Conservation (phyloP, 2,888 invertebrate genomes). For the Ochlodes sylvanus region DNA sequence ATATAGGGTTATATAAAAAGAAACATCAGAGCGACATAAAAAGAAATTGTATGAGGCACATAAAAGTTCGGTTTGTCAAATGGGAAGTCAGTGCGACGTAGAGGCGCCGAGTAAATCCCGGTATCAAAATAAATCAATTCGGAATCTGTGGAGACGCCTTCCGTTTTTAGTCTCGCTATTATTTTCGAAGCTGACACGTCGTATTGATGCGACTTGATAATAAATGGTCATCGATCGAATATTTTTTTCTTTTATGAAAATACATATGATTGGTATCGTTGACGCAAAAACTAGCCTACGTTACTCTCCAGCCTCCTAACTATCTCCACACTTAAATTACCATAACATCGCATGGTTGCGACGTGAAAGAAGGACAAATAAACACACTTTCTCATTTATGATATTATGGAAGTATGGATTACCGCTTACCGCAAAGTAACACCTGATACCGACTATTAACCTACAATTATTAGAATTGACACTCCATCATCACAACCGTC, state of each 20-base stretch:
- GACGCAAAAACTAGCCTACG: too few relatives aligned
- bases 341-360: too few relatives aligned
- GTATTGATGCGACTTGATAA: background rate
- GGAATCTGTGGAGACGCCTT: constrained; percentile 22
- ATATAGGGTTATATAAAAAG: constrained; percentile 38
- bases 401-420: too few relatives aligned
- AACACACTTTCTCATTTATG: too few relatives aligned
- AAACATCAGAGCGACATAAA: constrained; percentile 54
- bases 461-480: too few relatives aligned
- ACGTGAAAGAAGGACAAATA: too few relatives aligned
- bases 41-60: constrained; percentile 79
- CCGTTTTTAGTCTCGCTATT: background rate
- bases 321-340: too few relatives aligned
- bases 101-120: constrained; percentile 67
- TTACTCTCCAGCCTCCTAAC: too few relatives aligned
- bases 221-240: background rate
- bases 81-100: constrained; percentile 65
- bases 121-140: constrained; percentile 83
- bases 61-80: constrained; percentile 74
- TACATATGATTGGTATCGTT: background rate
- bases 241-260: background rate
- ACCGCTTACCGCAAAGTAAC: too few relatives aligned
- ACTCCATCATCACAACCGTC: too few relatives aligned
- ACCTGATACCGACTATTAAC: too few relatives aligned
- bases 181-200: background rate